Base-by-base conservation (phyloP, 2,888 invertebrate species). In the Papilio gigon region DNA sequence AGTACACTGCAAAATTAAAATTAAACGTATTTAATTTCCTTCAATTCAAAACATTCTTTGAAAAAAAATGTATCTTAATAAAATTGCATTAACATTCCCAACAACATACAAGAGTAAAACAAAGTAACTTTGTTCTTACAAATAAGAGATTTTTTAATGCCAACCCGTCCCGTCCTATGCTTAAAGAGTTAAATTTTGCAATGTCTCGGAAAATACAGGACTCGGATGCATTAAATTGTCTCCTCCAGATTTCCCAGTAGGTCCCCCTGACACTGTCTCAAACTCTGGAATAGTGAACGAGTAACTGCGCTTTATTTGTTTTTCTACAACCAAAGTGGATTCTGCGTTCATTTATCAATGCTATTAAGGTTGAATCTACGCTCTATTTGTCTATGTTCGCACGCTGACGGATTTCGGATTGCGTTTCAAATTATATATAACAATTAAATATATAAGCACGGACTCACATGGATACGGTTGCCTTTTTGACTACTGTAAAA, bases 211-310 rank as follows among this genome's bases (percentile, higher is more conserved):
- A 64, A 64, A 65, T 58, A 64, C 70, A 70, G 70, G 61, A 66
- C 67, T 67, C 65, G 65, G 53, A 40, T 77, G 75, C 78, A 78
- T 78, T 77, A 78, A 77, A 72, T 72, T 78, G 78, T 77, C 78
- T 73, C 71, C 58, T 65, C 71, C 72, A 76, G 78, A 78, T 78
- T 78, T 78, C 78, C 78, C 76, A 74, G 76, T 71, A 74, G 78
- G 77, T 78, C 75, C 76, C 76, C 76, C 73, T 75, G 76, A 75
- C 77, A 77, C 74, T 72, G 74, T 73, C 75, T 73, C 70, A 53
- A 53, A 61, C 35, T 68, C 65, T 53, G 12, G 71, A 68, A 70
- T 72, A 74, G 69, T 70, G 66, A 73, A 73, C 68, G 69, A 59
- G 67, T 70, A 70, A 72, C 68, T 72, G 68, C 67, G 72, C 71